A percentile compares a stretch with the other conserved stretches of the same genome.
Conservation (phyloP, 2,888 invertebrate species). For the Pollenia amentaria region DNA sequence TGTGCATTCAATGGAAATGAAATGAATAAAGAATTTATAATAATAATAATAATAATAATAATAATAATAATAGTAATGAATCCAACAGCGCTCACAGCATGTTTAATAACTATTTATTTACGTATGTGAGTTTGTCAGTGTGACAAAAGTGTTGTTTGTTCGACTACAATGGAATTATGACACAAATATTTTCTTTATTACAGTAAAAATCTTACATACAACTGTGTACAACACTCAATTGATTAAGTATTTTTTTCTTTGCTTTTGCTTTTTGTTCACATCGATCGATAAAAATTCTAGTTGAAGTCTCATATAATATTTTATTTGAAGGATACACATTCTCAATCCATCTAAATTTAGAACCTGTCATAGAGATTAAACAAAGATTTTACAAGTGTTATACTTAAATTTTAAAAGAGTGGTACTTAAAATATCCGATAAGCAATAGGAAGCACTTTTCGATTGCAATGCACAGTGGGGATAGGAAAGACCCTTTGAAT, state of each 20-base stretch:
- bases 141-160: constrained; percentile 18
- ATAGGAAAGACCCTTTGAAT: too few relatives aligned
- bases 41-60: constrained; percentile 15
- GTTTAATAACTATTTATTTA: constrained; percentile 42
- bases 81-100: constrained; percentile 30
- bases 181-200: constrained; percentile 23
- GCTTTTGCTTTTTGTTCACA: background rate
- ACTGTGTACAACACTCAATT: background rate
- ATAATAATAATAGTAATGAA: constrained; percentile 11
- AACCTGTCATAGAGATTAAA: background rate
- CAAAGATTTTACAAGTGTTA: background rate
- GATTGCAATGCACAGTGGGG: too few relatives aligned
- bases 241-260: background rate
- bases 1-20: background rate
- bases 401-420: too few relatives aligned
- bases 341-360: background rate
- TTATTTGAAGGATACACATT: background rate
- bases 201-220: constrained; percentile 14
- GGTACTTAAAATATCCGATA: too few relatives aligned
- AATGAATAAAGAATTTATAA: background rate
- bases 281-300: too few relatives aligned
- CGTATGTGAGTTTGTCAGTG: constrained; percentile 7
- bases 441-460: too few relatives aligned
- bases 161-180: constrained; percentile 28
- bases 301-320: background rate